A percentile compares a stretch with the other conserved stretches of the same genome.
Evolutionary conservation across 2,888 invertebrate species (phyloP).

Genomic region (Vesta saturnalis): DNA sequence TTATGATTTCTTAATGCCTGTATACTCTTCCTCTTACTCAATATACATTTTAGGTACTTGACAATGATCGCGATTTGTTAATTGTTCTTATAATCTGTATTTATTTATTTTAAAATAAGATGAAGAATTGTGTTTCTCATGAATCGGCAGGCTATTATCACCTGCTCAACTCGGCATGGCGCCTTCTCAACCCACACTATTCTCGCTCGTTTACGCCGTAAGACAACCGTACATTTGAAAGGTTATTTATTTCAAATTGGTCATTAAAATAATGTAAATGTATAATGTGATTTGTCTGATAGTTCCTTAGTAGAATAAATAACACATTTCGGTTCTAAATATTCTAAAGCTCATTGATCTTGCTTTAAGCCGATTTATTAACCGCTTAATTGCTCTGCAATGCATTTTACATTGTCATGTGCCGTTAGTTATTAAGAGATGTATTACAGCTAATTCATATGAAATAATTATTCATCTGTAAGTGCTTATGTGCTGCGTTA

Average conservation of each 20-base stretch:
- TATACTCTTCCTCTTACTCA: too few species aligned
- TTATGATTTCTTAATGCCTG: too few species aligned
- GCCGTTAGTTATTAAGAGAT: not conserved
- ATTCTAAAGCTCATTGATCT: constrained; percentile 22
- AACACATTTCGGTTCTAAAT: constrained; percentile 30
- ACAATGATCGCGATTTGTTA: not conserved
- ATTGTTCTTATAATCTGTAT: constrained; percentile 34
- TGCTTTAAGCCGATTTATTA: not conserved
- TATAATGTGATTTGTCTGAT: constrained; percentile 39
- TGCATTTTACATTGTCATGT: not conserved
- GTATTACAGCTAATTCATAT: not conserved
- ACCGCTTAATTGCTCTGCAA: not conserved
- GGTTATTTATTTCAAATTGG: constrained; percentile 40
- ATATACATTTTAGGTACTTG: too few species aligned
- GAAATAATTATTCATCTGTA: not conserved
- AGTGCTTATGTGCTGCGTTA: not conserved
- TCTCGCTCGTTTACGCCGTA: constrained; percentile 47
- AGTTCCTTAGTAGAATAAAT: constrained; percentile 34
- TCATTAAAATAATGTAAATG: constrained; percentile 39
- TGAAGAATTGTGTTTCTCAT: constrained; percentile 52
- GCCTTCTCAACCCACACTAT: constrained; percentile 56
- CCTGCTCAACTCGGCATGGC: constrained; percentile 56
- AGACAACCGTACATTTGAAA: constrained; percentile 37
- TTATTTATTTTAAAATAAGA: constrained; percentile 50
- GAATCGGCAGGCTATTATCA: constrained; percentile 57